A percentile compares a stretch with the other conserved stretches of the same genome.
phyloP scores from a whole-genome alignment of 2,113 vertebrate genomes.

The Cyrtonyx montezumae region DNA sequence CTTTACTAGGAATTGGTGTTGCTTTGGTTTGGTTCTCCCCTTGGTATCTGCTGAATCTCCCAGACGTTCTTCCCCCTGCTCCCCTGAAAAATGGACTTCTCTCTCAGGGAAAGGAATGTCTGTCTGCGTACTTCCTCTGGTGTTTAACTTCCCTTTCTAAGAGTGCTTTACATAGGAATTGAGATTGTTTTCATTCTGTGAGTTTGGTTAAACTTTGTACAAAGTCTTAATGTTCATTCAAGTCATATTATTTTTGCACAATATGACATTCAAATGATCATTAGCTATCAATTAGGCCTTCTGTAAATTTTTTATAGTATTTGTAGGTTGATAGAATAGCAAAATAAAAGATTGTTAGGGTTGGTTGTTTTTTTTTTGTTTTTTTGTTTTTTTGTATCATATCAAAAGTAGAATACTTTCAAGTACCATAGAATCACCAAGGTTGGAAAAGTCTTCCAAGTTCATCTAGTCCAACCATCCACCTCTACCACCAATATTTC shows the following conservation, averaged over 20 bases:
- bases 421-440: background rate
- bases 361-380: background rate
- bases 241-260: background rate
- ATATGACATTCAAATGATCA: background rate
- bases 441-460: too few species aligned
- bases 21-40: background rate
- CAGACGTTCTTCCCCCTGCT: too few species aligned
- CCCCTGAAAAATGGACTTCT: background rate
- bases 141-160: background rate
- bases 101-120: background rate
- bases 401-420: background rate
- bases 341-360: background rate
- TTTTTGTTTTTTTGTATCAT: background rate
- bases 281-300: background rate
- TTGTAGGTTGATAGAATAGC: background rate
- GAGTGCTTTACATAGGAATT: background rate
- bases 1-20: background rate
- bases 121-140: background rate
- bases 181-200: background rate
- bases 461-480: too few species aligned
- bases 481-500: too few species aligned
- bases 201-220: background rate
- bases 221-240: background rate
- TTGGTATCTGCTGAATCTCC: background rate
- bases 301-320: background rate